Evolutionary conservation across 2,888 invertebrate species (phyloP).

Genomic region (Spodoptera picta): DNA sequence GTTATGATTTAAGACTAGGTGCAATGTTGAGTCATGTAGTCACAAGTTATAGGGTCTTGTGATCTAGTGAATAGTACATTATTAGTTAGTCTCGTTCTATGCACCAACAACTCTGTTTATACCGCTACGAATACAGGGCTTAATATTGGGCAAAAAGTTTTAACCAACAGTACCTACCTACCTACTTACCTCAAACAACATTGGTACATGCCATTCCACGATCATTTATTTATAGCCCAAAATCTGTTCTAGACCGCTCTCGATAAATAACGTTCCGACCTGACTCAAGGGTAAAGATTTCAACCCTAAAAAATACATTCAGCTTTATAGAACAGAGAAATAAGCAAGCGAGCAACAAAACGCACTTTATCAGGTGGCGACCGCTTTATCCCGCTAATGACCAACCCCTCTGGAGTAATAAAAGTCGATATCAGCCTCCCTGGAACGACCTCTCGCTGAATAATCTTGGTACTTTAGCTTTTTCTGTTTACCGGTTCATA

Average conservation of each 20-base stretch:
- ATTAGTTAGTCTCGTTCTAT: too few relatives aligned
- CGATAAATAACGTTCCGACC: slow-evolving; percentile 50
- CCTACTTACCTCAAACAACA: neutral
- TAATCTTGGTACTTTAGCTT: slow-evolving; percentile 70
- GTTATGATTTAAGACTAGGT: too few relatives aligned
- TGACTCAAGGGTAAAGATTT: slow-evolving; percentile 53
- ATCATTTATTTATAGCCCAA: slow-evolving; percentile 11
- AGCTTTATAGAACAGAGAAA: slow-evolving; percentile 70
- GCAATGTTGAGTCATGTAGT: too few relatives aligned
- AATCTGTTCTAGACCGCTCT: slow-evolving; percentile 19
- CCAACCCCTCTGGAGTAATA: slow-evolving; percentile 87
- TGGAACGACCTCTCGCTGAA: slow-evolving; percentile 52
- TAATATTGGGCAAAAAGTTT: neutral
- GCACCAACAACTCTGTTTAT: too few relatives aligned
- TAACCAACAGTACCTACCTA: neutral
- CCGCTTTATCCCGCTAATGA: slow-evolving; percentile 88
- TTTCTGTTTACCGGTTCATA: too few relatives aligned
- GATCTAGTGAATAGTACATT: too few relatives aligned
- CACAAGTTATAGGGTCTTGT: too few relatives aligned
- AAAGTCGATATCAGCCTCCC: slow-evolving; percentile 86
- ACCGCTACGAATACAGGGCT: too few relatives aligned
- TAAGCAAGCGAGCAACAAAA: slow-evolving; percentile 86
- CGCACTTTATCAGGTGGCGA: slow-evolving; percentile 89
- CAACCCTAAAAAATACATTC: slow-evolving; percentile 59
- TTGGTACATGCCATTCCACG: slow-evolving; percentile 9